Base-by-base conservation (phyloP, 1,140 invertebrate species). In the Drosophila lacteicornis region DNA sequence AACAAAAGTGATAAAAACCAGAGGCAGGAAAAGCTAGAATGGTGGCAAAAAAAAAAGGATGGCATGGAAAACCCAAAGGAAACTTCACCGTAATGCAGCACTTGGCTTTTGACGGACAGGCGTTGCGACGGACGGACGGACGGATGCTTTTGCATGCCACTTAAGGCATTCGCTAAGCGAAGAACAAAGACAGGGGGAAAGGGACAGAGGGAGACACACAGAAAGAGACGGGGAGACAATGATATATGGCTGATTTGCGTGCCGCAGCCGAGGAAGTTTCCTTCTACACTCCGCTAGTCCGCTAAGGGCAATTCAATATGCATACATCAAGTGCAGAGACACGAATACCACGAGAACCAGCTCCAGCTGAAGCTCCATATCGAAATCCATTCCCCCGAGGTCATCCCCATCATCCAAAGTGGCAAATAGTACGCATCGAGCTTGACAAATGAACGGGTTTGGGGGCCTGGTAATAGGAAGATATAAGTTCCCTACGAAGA, bases 231-330 rank as follows among this genome's bases (percentile, higher is more conserved):
- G 27, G n/a, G 12, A 86, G 79, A 80, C 68, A 91, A 91, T 91
- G 87, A 90, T 90, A 90, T 91, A 91, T 91, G 67, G 82, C 68
- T 66, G 82, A 90, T 91, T 90, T 91, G 86, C 86, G 86, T 90
- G 82, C 63, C 71, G 46, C 55, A 81, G 47, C 59, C 63, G 56
- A 76, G 56, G 62, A 68, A 69, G 75, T 73, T 58, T 79, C 50
- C 61, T 67, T 75, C 59, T 66, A 45, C 51, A 45, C 36, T 13
- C 53, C 6, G 40, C 22, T 25, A 55, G 45, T 76, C 51, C 67
- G 76, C 75, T 79, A 79, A 79, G 55, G 59, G 83, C 84, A 83
- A 83, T 87, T 82, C 80, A 79, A 86, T 86, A 87, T 86, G 83
- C 83, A 86, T 86, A 86, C 59, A 86, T 86, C 83, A 86, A 87